A percentile compares a stretch with the other conserved stretches of the same genome.
phyloP scores from a whole-genome alignment of 2,888 invertebrate genomes.

The Gortyna flavago region DNA sequence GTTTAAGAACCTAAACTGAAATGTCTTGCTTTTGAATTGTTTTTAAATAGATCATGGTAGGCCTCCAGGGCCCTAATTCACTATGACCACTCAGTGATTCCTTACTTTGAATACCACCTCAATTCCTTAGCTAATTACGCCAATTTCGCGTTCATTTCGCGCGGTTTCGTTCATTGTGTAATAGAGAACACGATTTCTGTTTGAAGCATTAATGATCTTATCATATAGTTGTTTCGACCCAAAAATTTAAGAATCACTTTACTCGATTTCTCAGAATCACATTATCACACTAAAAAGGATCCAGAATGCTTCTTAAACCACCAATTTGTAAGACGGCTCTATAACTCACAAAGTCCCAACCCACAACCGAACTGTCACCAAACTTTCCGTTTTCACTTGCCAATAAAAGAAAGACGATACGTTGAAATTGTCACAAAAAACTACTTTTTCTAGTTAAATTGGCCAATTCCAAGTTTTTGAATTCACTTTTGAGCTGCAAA shows the following conservation, averaged over 20 bases:
- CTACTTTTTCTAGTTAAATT: slow-evolving; percentile 57
- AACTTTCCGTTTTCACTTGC: slow-evolving; percentile 29
- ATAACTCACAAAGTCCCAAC: slow-evolving; percentile 20
- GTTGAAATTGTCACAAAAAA: slow-evolving; percentile 49
- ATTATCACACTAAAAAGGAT: not conserved
- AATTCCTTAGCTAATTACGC: not conserved
- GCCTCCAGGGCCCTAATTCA: too few species aligned
- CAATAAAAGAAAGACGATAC: slow-evolving; percentile 49
- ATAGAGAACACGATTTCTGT: not conserved
- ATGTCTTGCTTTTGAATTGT: too few species aligned
- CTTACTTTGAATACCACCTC: not conserved
- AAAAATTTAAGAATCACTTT: not conserved
- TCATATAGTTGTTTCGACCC: not conserved
- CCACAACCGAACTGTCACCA: slow-evolving; percentile 5
- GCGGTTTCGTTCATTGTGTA: not conserved
- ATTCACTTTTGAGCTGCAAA: slow-evolving; percentile 55
- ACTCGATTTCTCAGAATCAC: not conserved
- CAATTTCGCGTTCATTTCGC: not conserved
- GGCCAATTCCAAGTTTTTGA: slow-evolving; percentile 58
- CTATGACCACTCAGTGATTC: not conserved
- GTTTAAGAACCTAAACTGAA: too few species aligned
- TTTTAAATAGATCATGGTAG: too few species aligned
- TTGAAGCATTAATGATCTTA: not conserved
- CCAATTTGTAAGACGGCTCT: slow-evolving; percentile 19
- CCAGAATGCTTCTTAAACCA: not conserved